These are phyloP conservation scores for Illadopsis cleaveri DNA, from an alignment of 2,113 vertebrate genomes.

Conservation along the genomic window DNA sequence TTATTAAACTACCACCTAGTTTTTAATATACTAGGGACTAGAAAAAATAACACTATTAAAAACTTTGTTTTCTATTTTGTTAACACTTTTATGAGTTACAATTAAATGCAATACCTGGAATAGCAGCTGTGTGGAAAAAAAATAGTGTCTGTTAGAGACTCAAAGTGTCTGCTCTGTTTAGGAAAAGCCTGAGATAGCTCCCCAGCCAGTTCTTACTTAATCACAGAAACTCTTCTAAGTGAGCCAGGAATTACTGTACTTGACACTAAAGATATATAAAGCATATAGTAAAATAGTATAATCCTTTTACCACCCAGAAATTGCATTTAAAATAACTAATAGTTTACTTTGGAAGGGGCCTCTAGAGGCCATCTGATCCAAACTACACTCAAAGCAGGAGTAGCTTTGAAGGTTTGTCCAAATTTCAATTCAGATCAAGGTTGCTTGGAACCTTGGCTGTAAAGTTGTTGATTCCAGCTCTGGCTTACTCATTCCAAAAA, in stretches of 20 bases:
- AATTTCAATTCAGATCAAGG: neutral
- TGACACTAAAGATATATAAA: neutral
- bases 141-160: neutral
- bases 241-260: neutral
- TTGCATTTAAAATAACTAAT: neutral
- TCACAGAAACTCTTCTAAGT: neutral
- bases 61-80: neutral
- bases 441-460: neutral
- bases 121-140: neutral
- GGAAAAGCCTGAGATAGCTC: neutral
- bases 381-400: neutral
- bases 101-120: neutral
- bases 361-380: neutral
- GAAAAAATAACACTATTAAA: neutral
- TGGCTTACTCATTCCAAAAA: neutral
- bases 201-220: neutral
- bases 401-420: neutral
- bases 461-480: neutral
- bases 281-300: neutral
- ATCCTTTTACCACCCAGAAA: neutral
- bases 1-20: neutral
- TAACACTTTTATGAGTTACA: neutral
- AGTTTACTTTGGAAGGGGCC: neutral
- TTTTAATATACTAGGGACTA: neutral
- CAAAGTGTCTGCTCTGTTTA: neutral